A percentile compares a stretch with the other conserved stretches of the same genome.
These are phyloP conservation scores for Blomia tropicalis DNA, from an alignment of 2,888 invertebrate species.

Conservation along the genomic window DNA sequence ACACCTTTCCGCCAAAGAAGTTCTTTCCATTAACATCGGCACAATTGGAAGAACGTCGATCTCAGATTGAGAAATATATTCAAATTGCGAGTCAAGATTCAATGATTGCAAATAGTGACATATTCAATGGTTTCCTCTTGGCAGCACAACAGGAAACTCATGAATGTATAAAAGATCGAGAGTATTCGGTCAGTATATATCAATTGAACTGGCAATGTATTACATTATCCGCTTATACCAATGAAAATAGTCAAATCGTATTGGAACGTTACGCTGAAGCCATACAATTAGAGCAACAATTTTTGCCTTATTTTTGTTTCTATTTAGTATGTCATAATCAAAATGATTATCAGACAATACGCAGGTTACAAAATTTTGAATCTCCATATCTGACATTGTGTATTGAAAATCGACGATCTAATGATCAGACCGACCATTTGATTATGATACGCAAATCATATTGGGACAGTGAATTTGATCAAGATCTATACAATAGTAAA, in stretches of 20 bases:
- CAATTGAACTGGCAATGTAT: slow-evolving; percentile 74
- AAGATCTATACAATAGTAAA: slow-evolving; percentile 60
- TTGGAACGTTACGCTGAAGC: slow-evolving; percentile 61
- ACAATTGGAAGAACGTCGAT: slow-evolving; percentile 71
- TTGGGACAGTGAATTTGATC: slow-evolving; percentile 72
- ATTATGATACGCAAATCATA: slow-evolving; percentile 77
- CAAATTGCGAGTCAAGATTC: slow-evolving; percentile 80
- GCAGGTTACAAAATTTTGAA: slow-evolving; percentile 89
- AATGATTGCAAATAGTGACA: slow-evolving; percentile 56
- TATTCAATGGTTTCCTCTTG: slow-evolving; percentile 68
- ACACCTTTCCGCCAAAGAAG: slow-evolving; percentile 81
- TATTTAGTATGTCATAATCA: slow-evolving; percentile 56
- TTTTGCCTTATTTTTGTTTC: slow-evolving; percentile 71
- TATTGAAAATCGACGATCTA: slow-evolving; percentile 35
- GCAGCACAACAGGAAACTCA: slow-evolving; percentile 57
- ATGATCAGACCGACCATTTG: slow-evolving; percentile 44
- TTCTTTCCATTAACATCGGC: slow-evolving; percentile 56
- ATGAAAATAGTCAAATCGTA: slow-evolving; percentile 65
- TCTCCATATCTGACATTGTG: slow-evolving; percentile 83
- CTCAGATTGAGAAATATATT: slow-evolving; percentile 75
- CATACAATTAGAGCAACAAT: slow-evolving; percentile 60
- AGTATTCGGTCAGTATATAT: slow-evolving; percentile 50
- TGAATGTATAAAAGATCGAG: slow-evolving; percentile 38
- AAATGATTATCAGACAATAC: slow-evolving; percentile 45
- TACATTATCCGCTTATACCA: slow-evolving; percentile 58